Evolutionary conservation across 2,888 invertebrate species (phyloP).

Genomic region (Eupithecia inturbata): DNA sequence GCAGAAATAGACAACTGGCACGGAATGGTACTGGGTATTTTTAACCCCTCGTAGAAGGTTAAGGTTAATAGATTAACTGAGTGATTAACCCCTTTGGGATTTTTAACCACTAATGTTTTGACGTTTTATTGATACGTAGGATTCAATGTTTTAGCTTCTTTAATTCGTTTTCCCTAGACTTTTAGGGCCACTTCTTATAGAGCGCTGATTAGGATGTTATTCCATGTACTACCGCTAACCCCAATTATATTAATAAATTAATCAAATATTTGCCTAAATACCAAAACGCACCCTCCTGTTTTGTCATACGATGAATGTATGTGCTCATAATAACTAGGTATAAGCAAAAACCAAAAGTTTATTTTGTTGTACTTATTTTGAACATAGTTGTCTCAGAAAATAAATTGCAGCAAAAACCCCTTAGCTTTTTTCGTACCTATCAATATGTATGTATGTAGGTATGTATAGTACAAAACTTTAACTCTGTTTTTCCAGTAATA

Average conservation of each 20-base stretch:
- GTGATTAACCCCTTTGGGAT: neutral
- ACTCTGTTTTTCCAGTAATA: neutral
- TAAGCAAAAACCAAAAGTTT: too few relatives aligned
- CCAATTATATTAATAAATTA: too few relatives aligned
- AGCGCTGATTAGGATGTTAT: neutral
- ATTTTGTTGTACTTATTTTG: too few relatives aligned
- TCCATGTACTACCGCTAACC: too few relatives aligned
- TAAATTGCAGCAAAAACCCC: neutral
- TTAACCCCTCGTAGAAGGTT: conserved; percentile 20
- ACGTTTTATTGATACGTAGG: neutral
- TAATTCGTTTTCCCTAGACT: neutral
- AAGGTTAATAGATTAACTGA: conserved; percentile 11
- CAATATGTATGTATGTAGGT: too few relatives aligned
- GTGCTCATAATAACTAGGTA: too few relatives aligned
- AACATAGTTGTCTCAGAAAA: too few relatives aligned
- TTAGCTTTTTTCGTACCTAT: neutral
- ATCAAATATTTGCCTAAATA: neutral
- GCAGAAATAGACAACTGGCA: conserved; percentile 29
- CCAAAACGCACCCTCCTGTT: too few relatives aligned
- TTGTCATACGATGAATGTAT: too few relatives aligned
- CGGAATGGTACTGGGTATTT: conserved; percentile 24
- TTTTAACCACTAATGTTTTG: neutral
- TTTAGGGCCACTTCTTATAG: neutral
- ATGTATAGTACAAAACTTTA: neutral
- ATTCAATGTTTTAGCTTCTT: neutral